Conservation (phyloP, 2,797 vertebrate species). For the Taenioides sp. region DNA sequence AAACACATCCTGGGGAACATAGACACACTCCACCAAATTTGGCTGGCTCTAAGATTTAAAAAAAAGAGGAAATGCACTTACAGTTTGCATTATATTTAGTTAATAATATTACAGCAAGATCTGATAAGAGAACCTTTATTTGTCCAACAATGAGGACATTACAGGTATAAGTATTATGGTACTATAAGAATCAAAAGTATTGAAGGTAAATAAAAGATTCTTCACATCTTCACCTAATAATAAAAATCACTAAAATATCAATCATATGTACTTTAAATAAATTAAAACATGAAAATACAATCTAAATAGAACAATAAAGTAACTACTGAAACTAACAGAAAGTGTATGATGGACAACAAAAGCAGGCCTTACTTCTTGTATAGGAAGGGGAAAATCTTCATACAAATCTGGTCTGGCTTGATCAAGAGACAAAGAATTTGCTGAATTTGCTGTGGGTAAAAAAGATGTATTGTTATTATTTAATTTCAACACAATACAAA, state of each 20-base stretch:
- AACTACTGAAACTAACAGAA: background rate
- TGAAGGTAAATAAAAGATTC: background rate
- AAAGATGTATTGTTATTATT: constrained; percentile 5
- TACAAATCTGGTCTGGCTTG: constrained; percentile 23
- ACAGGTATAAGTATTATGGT: background rate
- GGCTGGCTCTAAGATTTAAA: constrained; percentile 36
- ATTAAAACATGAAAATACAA: too few species aligned
- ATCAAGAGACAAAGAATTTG: constrained; percentile 52
- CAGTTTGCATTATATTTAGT: background rate
- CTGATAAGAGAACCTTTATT: background rate
- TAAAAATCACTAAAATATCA: background rate
- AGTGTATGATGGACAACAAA: background rate
- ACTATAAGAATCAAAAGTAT: too few species aligned
- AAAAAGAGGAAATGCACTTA: constrained; percentile 17
- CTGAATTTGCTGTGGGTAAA: constrained; percentile 32
- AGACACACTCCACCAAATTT: constrained; percentile 3
- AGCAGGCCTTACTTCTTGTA: constrained; percentile 45
- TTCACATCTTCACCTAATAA: background rate
- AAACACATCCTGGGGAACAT: constrained; percentile 8
- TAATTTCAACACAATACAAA: too few species aligned
- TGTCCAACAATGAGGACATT: background rate
- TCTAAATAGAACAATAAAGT: too few species aligned
- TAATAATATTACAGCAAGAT: background rate
- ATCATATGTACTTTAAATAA: too few species aligned
- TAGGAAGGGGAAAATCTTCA: constrained; percentile 15